Base-by-base conservation (phyloP, 2,797 vertebrate species). In the Acanthornis magna region DNA sequence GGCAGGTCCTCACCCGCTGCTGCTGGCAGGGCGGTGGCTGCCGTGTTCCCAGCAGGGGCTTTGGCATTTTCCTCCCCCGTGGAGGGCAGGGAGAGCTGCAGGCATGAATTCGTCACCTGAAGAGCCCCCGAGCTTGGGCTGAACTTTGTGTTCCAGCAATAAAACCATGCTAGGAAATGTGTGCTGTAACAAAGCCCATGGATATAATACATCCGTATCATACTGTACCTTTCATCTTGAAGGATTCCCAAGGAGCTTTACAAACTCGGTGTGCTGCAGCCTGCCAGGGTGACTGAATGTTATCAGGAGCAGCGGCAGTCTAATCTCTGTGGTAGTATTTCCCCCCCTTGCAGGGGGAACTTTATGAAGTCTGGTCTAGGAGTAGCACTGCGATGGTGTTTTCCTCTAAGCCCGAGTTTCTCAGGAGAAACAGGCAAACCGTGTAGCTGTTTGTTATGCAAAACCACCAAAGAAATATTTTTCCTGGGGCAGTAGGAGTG, bases 211-310 rank as follows among this genome's bases (percentile, higher is more conserved):
- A 95, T 91, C 91, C 43, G 3, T 95, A 84, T 92, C 83, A 19
- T 34, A 76, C 80, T 74, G 87, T 95, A 95, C 95, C 95, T 96
- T 97, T 96, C 94, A 96, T 97, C 93, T 96, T 88, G 93, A 97
- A 95, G 93, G 95, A 95, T 97, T 96, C 95, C 94, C 87, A 85
- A 94, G 93, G 94, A 95, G 93, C 96, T 96, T 95, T 96, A 91
- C 90, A 92, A 88, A 87, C 78, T 36, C 73, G 1, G 83, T 58
- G 95, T 65, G 72, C 88, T 40, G 87, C 92, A 95, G 95, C 96
- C 92, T 91, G 95, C 86, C 88, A 45, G 86, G 92, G 89, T 88
- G 92, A 93, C 85, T 63, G 93, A 92, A 91, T 74, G 91, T 87
- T 93, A 67, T 89, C 83, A 66, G 93, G 40, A 62, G 62, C 78